phyloP scores from a whole-genome alignment of 2,888 invertebrate genomes.

The Nebria brevicollis region DNA sequence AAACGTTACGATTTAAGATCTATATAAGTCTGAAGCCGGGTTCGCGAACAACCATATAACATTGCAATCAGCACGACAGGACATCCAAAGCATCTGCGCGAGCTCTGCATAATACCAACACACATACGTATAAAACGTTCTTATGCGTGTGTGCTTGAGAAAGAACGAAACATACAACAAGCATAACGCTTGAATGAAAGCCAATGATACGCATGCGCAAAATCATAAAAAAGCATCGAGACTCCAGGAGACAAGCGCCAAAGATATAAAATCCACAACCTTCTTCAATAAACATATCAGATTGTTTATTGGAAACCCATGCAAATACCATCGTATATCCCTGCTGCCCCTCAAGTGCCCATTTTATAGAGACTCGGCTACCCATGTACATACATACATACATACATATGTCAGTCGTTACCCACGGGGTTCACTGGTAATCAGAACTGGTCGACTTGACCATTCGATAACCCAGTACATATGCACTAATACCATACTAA shows the following conservation, averaged over 20 bases:
- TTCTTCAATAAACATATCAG: constrained; percentile 46
- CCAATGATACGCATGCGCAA: constrained; percentile 21
- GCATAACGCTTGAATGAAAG: not conserved
- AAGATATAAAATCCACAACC: constrained; percentile 28
- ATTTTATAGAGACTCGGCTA: no score
- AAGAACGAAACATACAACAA: not conserved
- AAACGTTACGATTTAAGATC: constrained; percentile 45
- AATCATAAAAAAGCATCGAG: constrained; percentile 6
- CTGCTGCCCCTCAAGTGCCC: not conserved
- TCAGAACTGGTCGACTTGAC: not conserved
- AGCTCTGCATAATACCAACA: not conserved
- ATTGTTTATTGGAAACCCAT: constrained; percentile 47
- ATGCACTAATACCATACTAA: not conserved
- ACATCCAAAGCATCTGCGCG: constrained; percentile 7
- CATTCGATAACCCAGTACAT: not conserved
- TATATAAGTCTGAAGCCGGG: constrained; percentile 39
- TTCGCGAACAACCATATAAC: constrained; percentile 42
- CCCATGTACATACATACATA: not conserved
- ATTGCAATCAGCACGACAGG: constrained; percentile 44
- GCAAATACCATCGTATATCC: constrained; percentile 33
- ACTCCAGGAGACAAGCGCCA: not conserved
- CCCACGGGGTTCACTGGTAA: not conserved
- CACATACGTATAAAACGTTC: not conserved
- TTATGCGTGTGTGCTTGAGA: not conserved
- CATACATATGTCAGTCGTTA: not conserved